Base-by-base conservation (phyloP, 35 echinoderm and acorn worm species). In the Ptychodera flava region DNA sequence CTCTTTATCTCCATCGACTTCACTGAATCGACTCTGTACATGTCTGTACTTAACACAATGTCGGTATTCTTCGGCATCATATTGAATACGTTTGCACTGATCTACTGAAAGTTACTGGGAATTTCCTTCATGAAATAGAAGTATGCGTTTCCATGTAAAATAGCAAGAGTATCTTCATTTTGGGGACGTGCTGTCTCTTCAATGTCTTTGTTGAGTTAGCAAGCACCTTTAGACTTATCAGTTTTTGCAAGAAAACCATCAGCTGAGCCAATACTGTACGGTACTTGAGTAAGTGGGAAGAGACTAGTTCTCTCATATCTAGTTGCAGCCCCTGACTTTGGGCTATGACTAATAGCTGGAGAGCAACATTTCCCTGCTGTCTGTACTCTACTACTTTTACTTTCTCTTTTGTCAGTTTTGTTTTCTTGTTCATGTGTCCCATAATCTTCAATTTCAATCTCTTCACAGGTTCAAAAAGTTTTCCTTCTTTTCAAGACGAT, bases 401-500 rank as follows among this genome's bases (percentile, higher is more conserved):
- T 81, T 91, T 75, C 16, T 15, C 78, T 78, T 77, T 36, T 35
- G 83, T 37, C 37, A 90, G 88, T 34, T 90, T 90, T 10, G 85
- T 22, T 35, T 85, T 85, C 79, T 85, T 90, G 83, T 85, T 85
- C 16, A 76, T 32, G 30, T 78, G 64, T 0, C 82, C 88, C 81
- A 85, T 90, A 37, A 32, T 90, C 31, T 85, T 85, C 52, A 90
- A 52, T 75, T 90, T 90, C 27, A 85, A 31, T 36, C 36, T 90
- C 77, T 85, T 90, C 34, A 85, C 14, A 32, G 16, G 38, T 29
- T 90, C 88, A 90, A 90, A 90, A 90, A 90, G 35, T 78, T 31
- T 79, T 82, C 37, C n/a, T 77, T 78, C 64, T 64, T 37, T 1
- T 88, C 77, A 36, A 90, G 83, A 28, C 82, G 38, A 36, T 90